Base-by-base conservation (phyloP, 64 coral and sea anemone genomes). In the Anthopleura sola region DNA sequence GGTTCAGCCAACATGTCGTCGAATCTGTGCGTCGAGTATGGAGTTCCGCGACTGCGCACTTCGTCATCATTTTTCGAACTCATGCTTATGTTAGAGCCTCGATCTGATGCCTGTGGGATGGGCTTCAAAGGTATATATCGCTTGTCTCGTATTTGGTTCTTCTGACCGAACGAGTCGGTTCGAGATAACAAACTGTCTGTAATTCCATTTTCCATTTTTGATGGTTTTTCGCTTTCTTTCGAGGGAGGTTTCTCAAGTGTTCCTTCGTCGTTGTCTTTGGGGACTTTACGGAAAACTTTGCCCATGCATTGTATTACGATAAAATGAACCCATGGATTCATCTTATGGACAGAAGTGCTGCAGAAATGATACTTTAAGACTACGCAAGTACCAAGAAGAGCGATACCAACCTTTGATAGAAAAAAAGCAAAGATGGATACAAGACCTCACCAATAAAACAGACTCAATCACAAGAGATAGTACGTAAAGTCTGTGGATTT, bases 281-380 rank as follows among this genome's bases (percentile, higher is more conserved):
- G 89, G 21, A 75, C 75, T 47, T 86, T 85, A 51, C 85, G 60
- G 36, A 91, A 91, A 20, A 91, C 7, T 55, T 75, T 91, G 9
- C 89, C 89, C 84, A 91, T 49, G 49, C 89, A 86, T 17, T 79
- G 75, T 13, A 96, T 39, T 14, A 96, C 94, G 5, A 96, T n/a
- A 49, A 92, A 92, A 78, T 90, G 94, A 16, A 96, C 90, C 94
- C 94, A 96, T 3, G 85, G 68, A 10, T 90, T 90, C 80, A 96
- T 90, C 23, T 86, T 85, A 36, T 91, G 91, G 24, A 96, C 84
- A 21, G 90, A 86, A 11, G 94, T 90, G 23, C 90, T 96, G 51
- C 85, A 89, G 49, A 92, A 91, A 80, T 96, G 91, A 48, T 91
- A 96, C 17, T 96, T 96, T 16, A 96, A 84, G 29, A 96, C 94